Evolutionary conservation across 2,113 vertebrate genomes (phyloP).

Genomic region (Phaetusa simplex): DNA sequence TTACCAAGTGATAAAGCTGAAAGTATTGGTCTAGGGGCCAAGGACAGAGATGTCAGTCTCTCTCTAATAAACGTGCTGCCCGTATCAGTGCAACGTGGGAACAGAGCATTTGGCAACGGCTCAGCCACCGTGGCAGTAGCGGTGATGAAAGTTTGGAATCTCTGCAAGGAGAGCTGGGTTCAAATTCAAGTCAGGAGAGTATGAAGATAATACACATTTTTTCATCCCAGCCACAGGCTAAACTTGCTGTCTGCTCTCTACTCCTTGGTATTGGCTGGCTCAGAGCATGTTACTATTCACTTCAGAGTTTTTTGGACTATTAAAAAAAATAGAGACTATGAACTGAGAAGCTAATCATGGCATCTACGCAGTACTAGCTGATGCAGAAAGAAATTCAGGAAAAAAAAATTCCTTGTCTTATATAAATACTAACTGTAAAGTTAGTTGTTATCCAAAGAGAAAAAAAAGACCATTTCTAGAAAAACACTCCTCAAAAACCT

Average conservation of each 20-base stretch:
- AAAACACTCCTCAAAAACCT: not conserved
- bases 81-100: accelerated
- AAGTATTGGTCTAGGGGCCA: not conserved
- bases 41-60: not conserved
- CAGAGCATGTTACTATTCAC: not conserved
- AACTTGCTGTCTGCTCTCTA: not conserved
- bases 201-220: not conserved
- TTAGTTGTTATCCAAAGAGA: not conserved
- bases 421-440: not conserved
- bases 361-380: not conserved
- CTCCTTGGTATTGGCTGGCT: not conserved
- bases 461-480: not conserved
- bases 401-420: not conserved
- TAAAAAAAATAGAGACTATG: not conserved
- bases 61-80: not conserved
- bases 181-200: not conserved
- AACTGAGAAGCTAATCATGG: not conserved
- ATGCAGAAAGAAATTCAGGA: not conserved
- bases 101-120: not conserved
- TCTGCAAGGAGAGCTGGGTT: not conserved
- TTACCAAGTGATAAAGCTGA: not conserved
- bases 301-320: not conserved
- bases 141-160: not conserved
- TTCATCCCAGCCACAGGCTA: not conserved
- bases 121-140: not conserved